phyloP scores from a whole-genome alignment of 2,797 vertebrate species.

The Poliocrania exsul region DNA sequence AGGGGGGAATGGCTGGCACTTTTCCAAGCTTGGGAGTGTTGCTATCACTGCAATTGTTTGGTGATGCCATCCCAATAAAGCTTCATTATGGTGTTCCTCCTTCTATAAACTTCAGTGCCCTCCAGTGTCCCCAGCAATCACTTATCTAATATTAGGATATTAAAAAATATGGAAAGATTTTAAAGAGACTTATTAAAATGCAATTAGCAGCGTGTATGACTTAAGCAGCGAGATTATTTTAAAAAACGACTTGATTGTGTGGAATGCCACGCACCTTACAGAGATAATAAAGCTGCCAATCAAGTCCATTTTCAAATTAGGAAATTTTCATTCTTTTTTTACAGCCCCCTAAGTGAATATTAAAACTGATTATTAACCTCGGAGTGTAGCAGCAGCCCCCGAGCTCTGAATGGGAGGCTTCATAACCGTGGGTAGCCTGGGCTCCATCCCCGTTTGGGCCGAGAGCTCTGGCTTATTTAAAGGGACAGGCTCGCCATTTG shows the following conservation, averaged over 20 bases:
- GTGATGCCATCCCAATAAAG: constrained; percentile 63
- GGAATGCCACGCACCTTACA: constrained; percentile 80
- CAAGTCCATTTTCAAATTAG: constrained; percentile 74
- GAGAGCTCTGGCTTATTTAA: constrained; percentile 10
- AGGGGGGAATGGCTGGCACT: constrained; percentile 40
- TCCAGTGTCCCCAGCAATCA: constrained; percentile 84
- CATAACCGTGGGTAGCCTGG: constrained; percentile 30
- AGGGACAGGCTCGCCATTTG: not conserved
- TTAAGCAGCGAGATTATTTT: constrained; percentile 83
- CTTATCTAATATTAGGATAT: constrained; percentile 86
- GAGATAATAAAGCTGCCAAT: constrained; percentile 85
- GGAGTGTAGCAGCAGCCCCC: constrained; percentile 15
- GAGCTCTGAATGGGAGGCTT: constrained; percentile 29
- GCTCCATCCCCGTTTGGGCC: constrained; percentile 1
- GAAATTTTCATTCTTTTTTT: constrained; percentile 79
- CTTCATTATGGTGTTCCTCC: constrained; percentile 60
- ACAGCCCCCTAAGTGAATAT: constrained; percentile 77
- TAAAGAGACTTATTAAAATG: constrained; percentile 84
- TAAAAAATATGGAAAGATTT: constrained; percentile 86
- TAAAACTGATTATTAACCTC: constrained; percentile 76
- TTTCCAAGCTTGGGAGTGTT: constrained; percentile 59
- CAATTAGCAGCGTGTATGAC: constrained; percentile 79
- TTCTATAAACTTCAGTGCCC: constrained; percentile 79
- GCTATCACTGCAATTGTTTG: constrained; percentile 64
- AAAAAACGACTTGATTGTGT: constrained; percentile 82